phyloP scores from a whole-genome alignment of 2,797 vertebrate species.

The Falco novaeseelandiae region DNA sequence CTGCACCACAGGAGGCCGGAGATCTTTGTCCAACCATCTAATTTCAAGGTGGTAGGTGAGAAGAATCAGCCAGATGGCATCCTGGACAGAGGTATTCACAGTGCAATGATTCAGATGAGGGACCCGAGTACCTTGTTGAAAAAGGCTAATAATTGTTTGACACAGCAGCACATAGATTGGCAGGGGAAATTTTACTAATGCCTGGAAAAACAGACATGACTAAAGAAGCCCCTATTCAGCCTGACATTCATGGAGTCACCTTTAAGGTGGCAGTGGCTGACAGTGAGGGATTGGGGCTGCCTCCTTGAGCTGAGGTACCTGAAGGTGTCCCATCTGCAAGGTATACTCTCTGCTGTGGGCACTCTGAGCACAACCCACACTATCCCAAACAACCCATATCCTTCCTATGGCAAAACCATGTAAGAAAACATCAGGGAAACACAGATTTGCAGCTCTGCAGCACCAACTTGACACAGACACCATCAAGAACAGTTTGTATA shows the following conservation, averaged over 20 bases:
- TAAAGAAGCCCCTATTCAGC: background rate
- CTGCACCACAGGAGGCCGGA: background rate
- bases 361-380: background rate
- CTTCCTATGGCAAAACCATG: background rate
- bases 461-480: background rate
- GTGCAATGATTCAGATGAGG: background rate
- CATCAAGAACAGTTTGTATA: background rate
- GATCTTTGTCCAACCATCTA: background rate
- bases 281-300: background rate
- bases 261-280: background rate
- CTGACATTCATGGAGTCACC: background rate
- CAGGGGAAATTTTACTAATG: background rate
- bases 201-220: background rate
- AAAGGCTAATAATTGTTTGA: background rate
- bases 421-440: background rate
- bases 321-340: background rate
- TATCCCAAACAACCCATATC: background rate
- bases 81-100: background rate
- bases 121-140: background rate
- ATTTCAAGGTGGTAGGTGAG: background rate
- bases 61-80: background rate
- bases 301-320: background rate
- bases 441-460: background rate
- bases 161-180: background rate
- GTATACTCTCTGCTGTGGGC: background rate